Evolutionary conservation across 2,797 vertebrate genomes (phyloP).

Genomic region (Urosaurus nigricauda): DNA sequence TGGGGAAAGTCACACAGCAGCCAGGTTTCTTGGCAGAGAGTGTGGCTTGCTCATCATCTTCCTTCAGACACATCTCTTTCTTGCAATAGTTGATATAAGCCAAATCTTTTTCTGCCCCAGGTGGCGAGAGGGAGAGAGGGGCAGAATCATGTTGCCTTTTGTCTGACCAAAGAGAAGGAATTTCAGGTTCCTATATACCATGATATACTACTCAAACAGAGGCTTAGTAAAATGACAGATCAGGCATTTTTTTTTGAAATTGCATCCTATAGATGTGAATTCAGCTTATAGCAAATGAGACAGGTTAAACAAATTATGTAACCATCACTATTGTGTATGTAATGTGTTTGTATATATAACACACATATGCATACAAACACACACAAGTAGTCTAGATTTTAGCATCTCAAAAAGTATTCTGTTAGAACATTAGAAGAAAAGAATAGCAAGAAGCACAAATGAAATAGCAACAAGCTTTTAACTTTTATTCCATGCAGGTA

Average conservation of each 20-base stretch:
- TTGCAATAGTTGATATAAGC: neutral
- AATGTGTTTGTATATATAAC: neutral
- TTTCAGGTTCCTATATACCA: slow-evolving; percentile 37
- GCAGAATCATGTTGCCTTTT: slow-evolving; percentile 20
- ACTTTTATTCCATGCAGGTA: neutral
- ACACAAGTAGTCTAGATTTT: slow-evolving; percentile 7
- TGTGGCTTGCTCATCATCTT: neutral
- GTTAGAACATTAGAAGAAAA: slow-evolving; percentile 40
- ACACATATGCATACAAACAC: slow-evolving; percentile 22
- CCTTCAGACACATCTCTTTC: neutral
- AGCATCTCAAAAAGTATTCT: slow-evolving; percentile 28
- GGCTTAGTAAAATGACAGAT: slow-evolving; percentile 29
- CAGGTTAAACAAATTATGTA: slow-evolving; percentile 43
- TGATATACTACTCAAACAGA: slow-evolving; percentile 16
- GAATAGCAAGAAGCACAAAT: slow-evolving; percentile 20
- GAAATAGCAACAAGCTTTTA: slow-evolving; percentile 26
- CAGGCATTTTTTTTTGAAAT: slow-evolving; percentile 23
- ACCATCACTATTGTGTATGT: slow-evolving; percentile 10
- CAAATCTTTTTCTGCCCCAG: neutral
- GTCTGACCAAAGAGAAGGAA: fast-evolving
- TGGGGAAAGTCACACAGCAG: neutral
- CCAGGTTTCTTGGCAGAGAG: neutral
- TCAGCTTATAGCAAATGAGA: slow-evolving; percentile 19
- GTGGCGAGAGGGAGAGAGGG: neutral
- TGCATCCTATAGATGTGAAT: slow-evolving; percentile 15